Conservation (phyloP, 2,888 invertebrate species). For the Drosophila stalkeri region DNA sequence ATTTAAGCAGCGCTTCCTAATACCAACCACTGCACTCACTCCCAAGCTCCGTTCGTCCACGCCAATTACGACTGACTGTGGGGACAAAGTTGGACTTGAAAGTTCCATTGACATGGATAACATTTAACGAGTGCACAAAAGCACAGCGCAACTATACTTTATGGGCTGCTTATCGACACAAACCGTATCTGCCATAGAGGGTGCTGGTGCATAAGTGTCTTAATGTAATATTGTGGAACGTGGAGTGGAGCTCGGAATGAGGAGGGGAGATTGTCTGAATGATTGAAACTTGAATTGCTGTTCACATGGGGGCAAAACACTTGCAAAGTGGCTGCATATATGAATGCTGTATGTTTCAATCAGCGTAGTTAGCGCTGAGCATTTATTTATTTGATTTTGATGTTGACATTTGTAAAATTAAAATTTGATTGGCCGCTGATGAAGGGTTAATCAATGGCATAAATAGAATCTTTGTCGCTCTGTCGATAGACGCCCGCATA, state of each 20-base stretch:
- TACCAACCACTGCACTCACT: conserved; percentile 29
- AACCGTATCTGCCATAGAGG: conserved; percentile 37
- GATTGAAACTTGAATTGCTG: conserved; percentile 30
- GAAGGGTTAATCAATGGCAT: conserved; percentile 58
- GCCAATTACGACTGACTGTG: conserved; percentile 54
- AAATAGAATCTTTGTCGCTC: neutral
- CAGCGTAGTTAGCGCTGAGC: conserved; percentile 26
- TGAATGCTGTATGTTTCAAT: conserved; percentile 54
- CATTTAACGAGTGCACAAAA: conserved; percentile 69
- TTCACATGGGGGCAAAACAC: conserved; percentile 60
- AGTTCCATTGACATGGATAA: conserved; percentile 51
- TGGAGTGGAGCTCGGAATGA: neutral
- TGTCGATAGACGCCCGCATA: conserved; percentile 35
- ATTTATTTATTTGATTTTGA: conserved; percentile 34
- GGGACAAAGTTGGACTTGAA: conserved; percentile 16
- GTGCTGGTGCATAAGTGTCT: conserved; percentile 40
- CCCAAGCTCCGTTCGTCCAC: conserved; percentile 51
- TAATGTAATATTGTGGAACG: conserved; percentile 27
- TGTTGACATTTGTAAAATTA: conserved; percentile 60
- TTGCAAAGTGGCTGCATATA: conserved; percentile 24
- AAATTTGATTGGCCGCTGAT: conserved; percentile 56
- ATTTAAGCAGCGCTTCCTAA: conserved; percentile 42
- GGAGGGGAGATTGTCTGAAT: neutral
- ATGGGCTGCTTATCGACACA: conserved; percentile 66
- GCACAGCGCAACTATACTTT: conserved; percentile 66